Conservation (phyloP, 2,888 invertebrate species). For the Synergus gifuensis region DNA sequence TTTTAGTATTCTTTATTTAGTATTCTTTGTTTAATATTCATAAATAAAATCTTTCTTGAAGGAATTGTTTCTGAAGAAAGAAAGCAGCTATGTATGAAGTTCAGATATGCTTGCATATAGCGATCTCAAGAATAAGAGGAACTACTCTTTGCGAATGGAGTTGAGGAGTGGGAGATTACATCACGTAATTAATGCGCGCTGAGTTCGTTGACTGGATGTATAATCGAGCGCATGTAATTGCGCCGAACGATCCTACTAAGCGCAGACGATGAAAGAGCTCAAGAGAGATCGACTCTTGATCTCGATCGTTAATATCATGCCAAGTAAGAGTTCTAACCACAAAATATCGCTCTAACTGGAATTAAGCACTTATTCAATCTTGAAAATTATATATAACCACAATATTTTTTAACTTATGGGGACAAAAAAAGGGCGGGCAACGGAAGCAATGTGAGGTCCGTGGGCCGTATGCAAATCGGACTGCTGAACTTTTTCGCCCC, state of each 20-base stretch:
- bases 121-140: conserved; percentile 18
- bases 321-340: conserved; percentile 11
- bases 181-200: conserved; percentile 73
- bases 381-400: neutral
- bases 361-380: neutral
- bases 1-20: no score
- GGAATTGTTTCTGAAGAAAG: conserved; percentile 21
- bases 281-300: conserved; percentile 43
- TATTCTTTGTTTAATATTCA: no score
- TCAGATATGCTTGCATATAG: conserved; percentile 32
- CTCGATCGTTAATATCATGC: conserved; percentile 31
- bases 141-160: conserved; percentile 15
- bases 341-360: conserved; percentile 18
- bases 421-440: conserved; percentile 14
- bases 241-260: conserved; percentile 39
- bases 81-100: neutral
- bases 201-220: conserved; percentile 69
- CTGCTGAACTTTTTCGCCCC: neutral
- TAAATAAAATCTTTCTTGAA: neutral
- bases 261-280: conserved; percentile 40
- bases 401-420: neutral
- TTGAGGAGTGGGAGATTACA: conserved; percentile 64
- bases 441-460: conserved; percentile 11
- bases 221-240: conserved; percentile 43
- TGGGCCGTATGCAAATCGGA: conserved; percentile 32